Conservation (phyloP, 1,140 invertebrate species). For the Achatina immaculata region DNA sequence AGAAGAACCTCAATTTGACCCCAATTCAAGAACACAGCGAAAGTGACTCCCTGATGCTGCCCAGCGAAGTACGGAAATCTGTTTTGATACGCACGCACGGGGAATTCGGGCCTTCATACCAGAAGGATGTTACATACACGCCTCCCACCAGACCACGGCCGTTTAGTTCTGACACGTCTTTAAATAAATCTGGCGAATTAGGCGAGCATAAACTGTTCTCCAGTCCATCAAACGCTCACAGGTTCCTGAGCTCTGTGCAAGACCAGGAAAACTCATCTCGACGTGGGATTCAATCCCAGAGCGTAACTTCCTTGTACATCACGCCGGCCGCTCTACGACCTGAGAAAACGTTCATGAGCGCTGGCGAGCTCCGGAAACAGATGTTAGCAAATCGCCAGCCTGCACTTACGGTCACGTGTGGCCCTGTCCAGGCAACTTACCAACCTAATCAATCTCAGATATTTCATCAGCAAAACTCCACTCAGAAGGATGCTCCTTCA, state of each 20-base stretch:
- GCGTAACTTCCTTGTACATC: constrained; percentile 21
- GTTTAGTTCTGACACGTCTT: constrained; percentile 42
- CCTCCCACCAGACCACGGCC: neutral
- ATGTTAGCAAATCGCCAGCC: constrained; percentile 48
- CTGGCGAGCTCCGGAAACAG: constrained; percentile 42
- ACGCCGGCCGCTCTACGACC: neutral
- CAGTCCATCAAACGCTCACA: constrained; percentile 54
- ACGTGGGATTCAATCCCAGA: constrained; percentile 23
- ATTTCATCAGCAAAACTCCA: neutral
- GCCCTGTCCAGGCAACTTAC: neutral
- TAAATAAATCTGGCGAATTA: constrained; percentile 43
- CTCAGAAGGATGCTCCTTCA: neutral
- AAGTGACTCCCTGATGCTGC: constrained; percentile 43
- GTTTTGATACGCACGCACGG: constrained; percentile 34
- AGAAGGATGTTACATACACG: neutral
- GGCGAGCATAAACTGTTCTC: constrained; percentile 55
- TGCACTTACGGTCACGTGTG: neutral
- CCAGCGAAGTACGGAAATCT: constrained; percentile 42
- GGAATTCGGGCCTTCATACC: neutral
- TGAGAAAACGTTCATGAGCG: constrained; percentile 31
- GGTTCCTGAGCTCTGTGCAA: constrained; percentile 57
- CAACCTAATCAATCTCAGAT: neutral
- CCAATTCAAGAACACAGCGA: constrained; percentile 46
- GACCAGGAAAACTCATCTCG: constrained; percentile 42
- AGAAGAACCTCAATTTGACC: constrained; percentile 45